Conservation (phyloP, 2,888 invertebrate genomes). For the Himalopsyche anomala region DNA sequence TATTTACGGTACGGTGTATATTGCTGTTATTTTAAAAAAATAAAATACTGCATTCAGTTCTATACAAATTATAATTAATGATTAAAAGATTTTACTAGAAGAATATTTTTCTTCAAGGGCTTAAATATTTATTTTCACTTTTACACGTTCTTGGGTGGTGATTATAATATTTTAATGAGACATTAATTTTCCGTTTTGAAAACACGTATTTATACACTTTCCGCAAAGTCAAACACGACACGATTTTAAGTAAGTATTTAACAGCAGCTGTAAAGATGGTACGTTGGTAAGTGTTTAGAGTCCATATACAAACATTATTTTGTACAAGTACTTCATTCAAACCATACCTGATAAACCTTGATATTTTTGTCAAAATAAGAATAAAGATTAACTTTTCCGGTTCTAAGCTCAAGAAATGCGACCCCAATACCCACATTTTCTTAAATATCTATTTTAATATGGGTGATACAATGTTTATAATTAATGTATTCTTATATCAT, state of each 20-base stretch:
- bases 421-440: no score
- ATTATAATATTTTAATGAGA: conserved; percentile 37
- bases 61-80: no score
- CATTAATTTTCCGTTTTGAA: conserved; percentile 32
- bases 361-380: not conserved
- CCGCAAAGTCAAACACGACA: conserved; percentile 28
- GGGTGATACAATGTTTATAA: no score
- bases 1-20: no score
- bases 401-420: no score
- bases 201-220: conserved; percentile 27
- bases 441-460: no score
- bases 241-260: conserved; percentile 22
- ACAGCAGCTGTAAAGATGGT: conserved; percentile 3
- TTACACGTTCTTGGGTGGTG: not conserved
- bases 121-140: not conserved
- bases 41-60: no score
- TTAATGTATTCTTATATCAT: no score
- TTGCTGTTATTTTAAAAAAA: no score
- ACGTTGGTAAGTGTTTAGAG: not conserved
- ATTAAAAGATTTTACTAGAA: not conserved
- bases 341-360: not conserved
- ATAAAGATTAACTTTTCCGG: no score
- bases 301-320: not conserved
- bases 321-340: conserved; percentile 3
- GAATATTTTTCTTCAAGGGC: not conserved